Percentiles rank a stretch among this genome's conserved stretches.
Evolutionary conservation across 1,140 invertebrate species (phyloP).

Genomic region (Pseudoatta argentina): DNA sequence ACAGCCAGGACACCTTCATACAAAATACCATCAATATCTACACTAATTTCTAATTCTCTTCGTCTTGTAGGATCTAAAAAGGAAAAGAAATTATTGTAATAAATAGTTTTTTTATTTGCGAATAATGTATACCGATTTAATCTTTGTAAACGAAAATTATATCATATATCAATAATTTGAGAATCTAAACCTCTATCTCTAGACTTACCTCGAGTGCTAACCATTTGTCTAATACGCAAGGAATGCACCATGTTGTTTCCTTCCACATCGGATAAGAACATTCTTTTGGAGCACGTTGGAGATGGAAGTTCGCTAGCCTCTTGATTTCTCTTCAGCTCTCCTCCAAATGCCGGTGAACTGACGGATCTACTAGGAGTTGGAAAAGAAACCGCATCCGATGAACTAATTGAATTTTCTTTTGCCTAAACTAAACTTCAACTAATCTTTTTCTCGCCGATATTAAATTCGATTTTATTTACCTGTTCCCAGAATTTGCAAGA

Average conservation of each 20-base stretch:
- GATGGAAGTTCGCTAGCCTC: background rate
- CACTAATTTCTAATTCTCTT: conserved; percentile 96
- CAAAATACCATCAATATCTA: conserved; percentile 97
- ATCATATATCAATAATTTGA: background rate
- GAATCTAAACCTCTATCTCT: background rate
- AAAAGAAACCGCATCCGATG: background rate
- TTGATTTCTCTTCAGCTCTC: background rate
- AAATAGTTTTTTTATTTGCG: background rate
- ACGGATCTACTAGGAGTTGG: background rate
- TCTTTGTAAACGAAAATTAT: background rate
- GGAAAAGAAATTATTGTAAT: background rate
- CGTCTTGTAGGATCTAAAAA: conserved; percentile 85
- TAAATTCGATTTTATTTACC: conserved; percentile 72
- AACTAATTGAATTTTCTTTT: background rate
- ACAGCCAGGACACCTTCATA: conserved; percentile 96
- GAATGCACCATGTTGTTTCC: background rate
- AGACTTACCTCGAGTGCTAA: background rate
- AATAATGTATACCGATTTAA: background rate
- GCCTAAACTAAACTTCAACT: background rate
- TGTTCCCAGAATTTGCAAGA: conserved; percentile 83
- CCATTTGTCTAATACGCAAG: background rate
- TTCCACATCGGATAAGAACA: background rate
- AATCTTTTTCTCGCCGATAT: background rate
- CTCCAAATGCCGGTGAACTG: background rate
- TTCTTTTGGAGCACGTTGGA: background rate